Evolutionary conservation across 2,113 vertebrate genomes (phyloP).

Genomic region (Crotalus viridis): DNA sequence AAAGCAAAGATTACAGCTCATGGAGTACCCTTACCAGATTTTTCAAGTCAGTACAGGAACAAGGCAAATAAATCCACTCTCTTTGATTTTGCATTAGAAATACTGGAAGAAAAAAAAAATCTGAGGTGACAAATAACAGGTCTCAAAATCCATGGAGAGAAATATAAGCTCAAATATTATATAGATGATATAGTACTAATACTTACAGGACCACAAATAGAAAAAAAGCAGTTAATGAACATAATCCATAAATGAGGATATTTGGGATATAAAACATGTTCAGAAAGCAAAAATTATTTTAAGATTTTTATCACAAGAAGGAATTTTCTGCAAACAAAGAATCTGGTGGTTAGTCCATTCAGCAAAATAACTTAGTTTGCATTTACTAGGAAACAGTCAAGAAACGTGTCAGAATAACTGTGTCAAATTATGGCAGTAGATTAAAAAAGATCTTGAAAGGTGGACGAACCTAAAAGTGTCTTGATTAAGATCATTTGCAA

Average conservation of each 20-base stretch:
- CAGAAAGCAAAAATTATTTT: background rate
- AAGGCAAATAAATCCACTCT: background rate
- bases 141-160: background rate
- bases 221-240: background rate
- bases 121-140: background rate
- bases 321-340: background rate
- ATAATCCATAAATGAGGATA: background rate
- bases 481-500: background rate
- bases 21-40: background rate
- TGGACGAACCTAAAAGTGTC: background rate
- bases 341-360: background rate
- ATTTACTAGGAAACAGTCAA: background rate
- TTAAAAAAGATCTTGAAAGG: background rate
- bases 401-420: background rate
- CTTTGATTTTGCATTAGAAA: background rate
- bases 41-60: background rate
- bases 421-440: background rate
- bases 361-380: background rate
- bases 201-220: background rate
- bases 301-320: background rate
- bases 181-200: background rate
- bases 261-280: background rate
- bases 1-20: background rate
- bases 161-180: background rate
- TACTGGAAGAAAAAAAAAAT: background rate